These are phyloP conservation scores for Cydia splendana DNA, from an alignment of 1,140 invertebrate species.

Conservation along the genomic window DNA sequence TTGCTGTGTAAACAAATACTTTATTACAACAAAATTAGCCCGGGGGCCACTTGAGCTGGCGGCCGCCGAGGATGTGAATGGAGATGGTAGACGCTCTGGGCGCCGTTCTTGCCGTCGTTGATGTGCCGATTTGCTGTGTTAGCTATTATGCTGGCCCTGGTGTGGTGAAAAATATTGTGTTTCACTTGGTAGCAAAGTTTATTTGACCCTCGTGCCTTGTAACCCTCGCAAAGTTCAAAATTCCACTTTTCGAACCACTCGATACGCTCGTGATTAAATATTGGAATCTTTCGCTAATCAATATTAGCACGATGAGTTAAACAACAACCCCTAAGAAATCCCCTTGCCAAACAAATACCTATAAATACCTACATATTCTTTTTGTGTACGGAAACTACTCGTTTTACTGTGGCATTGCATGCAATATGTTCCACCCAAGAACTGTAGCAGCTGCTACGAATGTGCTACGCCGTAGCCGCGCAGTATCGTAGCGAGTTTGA, in stretches of 20 bases:
- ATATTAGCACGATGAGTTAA: too few species aligned
- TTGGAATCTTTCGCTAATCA: too few species aligned
- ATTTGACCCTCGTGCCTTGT: too few species aligned
- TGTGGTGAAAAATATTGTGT: too few species aligned
- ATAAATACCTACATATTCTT: too few species aligned
- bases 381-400: not conserved
- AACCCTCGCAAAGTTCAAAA: too few species aligned
- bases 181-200: too few species aligned
- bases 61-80: slow-evolving; percentile 96
- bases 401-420: not conserved
- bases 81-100: slow-evolving; percentile 95
- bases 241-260: too few species aligned
- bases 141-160: too few species aligned
- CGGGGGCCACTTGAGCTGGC: slow-evolving; percentile 97
- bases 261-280: too few species aligned
- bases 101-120: slow-evolving; percentile 94
- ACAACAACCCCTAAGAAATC: too few species aligned
- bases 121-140: slow-evolving; percentile 78
- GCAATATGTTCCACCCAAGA: not conserved
- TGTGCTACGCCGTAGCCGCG: not conserved
- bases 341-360: too few species aligned
- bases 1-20: slow-evolving; percentile 21
- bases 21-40: slow-evolving; percentile 84
- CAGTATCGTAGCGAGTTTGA: not conserved
- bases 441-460: slow-evolving; percentile 24